A percentile compares a stretch with the other conserved stretches of the same genome.
phyloP scores from a whole-genome alignment of 1,140 invertebrate species.

The Drosophila melanica region DNA sequence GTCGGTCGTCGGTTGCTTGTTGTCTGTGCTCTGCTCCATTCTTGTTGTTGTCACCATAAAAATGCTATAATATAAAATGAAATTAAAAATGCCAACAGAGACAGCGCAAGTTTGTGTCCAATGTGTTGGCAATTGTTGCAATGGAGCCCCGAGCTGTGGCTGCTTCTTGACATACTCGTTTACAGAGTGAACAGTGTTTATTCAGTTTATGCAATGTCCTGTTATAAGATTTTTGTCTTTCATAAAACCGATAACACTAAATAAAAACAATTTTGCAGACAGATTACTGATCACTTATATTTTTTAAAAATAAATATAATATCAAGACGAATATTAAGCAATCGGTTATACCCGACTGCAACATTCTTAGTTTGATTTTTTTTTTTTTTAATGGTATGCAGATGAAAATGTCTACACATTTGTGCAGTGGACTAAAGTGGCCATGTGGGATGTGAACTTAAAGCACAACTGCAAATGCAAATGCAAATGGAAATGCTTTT shows the following conservation, averaged over 20 bases:
- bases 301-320: too few relatives aligned
- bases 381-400: constrained; percentile 48
- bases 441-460: constrained; percentile 16
- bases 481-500: constrained; percentile 40
- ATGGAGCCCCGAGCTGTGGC: neutral
- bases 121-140: constrained; percentile 46
- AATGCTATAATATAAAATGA: constrained; percentile 62
- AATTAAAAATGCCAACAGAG: constrained; percentile 74
- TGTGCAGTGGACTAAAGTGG: constrained; percentile 43
- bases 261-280: too few relatives aligned
- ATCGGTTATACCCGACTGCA: too few relatives aligned
- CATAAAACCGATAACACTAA: too few relatives aligned
- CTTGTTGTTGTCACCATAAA: constrained; percentile 36
- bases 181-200: too few relatives aligned
- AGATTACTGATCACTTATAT: too few relatives aligned
- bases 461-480: constrained; percentile 17
- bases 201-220: too few relatives aligned
- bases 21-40: constrained; percentile 10
- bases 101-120: constrained; percentile 28
- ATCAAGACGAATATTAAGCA: too few relatives aligned
- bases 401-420: constrained; percentile 65
- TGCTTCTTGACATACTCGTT: neutral
- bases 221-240: too few relatives aligned
- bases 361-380: constrained; percentile 26
- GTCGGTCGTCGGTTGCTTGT: constrained; percentile 32